Percentiles rank a stretch among this genome's conserved stretches.
phyloP scores from a whole-genome alignment of 2,888 invertebrate genomes.

The Crematogaster levior region DNA sequence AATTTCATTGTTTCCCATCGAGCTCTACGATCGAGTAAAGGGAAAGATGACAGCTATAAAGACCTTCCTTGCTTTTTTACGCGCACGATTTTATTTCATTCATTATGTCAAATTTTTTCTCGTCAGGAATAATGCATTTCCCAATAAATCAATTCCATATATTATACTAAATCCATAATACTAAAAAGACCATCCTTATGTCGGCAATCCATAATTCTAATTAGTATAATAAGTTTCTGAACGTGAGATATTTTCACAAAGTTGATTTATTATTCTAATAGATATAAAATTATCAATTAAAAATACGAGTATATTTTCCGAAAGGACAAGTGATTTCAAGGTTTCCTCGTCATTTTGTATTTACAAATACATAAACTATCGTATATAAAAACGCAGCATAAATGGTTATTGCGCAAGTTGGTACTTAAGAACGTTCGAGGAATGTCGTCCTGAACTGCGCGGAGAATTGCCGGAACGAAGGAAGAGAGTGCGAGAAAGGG shows the following conservation, averaged over 20 bases:
- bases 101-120: not conserved
- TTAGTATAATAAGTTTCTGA: not conserved
- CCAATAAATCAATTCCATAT: not conserved
- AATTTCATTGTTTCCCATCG: conserved; percentile 47
- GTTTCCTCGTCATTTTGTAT: not conserved
- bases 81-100: conserved; percentile 5
- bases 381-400: not conserved
- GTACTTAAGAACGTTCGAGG: not conserved
- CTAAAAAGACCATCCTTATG: not conserved
- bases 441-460: not conserved
- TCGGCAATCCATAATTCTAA: not conserved
- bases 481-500: conserved; percentile 55
- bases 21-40: conserved; percentile 15
- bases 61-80: not conserved
- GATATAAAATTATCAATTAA: not conserved
- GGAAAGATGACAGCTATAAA: not conserved
- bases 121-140: not conserved
- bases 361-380: not conserved
- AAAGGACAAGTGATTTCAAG: not conserved
- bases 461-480: conserved; percentile 13
- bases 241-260: not conserved
- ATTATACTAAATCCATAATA: not conserved
- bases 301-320: not conserved
- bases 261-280: not conserved
- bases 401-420: not conserved